Conservation (phyloP, 2,797 vertebrate species). For the Moxostoma hubbsi region DNA sequence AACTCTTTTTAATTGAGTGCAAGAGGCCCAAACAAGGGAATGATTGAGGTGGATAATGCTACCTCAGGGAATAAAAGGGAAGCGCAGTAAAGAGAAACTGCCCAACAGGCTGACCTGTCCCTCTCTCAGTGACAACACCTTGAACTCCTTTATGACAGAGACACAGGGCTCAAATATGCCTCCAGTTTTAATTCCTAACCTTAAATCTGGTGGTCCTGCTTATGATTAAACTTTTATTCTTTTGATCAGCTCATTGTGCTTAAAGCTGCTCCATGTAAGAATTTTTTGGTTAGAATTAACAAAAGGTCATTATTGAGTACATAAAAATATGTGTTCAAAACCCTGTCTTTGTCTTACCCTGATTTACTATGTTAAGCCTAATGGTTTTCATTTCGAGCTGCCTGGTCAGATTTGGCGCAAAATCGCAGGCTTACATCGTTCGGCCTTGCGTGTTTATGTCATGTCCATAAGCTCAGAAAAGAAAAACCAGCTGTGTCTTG, state of each 20-base stretch:
- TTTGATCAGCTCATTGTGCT: background rate
- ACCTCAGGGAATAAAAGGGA: slow-evolving; percentile 54
- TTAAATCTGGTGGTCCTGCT: background rate
- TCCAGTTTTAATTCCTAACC: background rate
- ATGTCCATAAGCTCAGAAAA: too few relatives aligned
- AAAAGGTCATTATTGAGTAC: too few relatives aligned
- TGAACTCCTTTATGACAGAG: slow-evolving; percentile 23
- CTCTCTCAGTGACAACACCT: slow-evolving; percentile 43
- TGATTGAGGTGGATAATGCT: slow-evolving; percentile 69
- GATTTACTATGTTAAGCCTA: too few relatives aligned
- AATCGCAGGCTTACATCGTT: too few relatives aligned
- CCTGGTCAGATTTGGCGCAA: too few relatives aligned
- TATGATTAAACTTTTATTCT: background rate
- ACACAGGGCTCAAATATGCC: background rate
- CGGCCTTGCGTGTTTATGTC: too few relatives aligned
- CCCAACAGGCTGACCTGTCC: slow-evolving; percentile 38
- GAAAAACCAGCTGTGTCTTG: too few relatives aligned
- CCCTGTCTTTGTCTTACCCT: too few relatives aligned
- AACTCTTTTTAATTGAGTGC: slow-evolving; percentile 75
- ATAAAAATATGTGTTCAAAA: too few relatives aligned
- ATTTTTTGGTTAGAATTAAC: too few relatives aligned
- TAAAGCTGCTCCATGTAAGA: background rate
- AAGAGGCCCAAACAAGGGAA: slow-evolving; percentile 72
- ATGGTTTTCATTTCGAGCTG: too few relatives aligned
- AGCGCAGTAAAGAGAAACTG: slow-evolving; percentile 10